Evolutionary conservation across 2,888 invertebrate genomes (phyloP).

Genomic region (Formica aserva): DNA sequence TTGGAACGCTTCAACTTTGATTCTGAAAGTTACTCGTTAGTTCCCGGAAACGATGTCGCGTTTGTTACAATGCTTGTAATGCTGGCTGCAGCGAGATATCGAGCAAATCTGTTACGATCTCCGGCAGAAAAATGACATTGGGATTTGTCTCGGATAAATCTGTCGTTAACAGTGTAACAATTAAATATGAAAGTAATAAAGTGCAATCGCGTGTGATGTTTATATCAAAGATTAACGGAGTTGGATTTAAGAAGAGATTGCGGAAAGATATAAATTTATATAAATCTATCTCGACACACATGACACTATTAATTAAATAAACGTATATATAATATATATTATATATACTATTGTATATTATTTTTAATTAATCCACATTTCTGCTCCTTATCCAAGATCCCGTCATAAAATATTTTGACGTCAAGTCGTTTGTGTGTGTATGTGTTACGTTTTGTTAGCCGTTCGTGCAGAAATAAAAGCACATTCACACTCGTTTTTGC

Average conservation of each 20-base stretch:
- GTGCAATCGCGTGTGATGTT: background rate
- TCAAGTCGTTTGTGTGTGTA: background rate
- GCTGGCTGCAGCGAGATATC: slow-evolving; percentile 24
- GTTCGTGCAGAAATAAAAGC: background rate
- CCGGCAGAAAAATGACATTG: background rate
- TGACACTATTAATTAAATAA: background rate
- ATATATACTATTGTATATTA: background rate
- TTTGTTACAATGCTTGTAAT: slow-evolving; percentile 41
- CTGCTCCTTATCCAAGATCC: background rate
- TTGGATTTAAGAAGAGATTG: background rate
- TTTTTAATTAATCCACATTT: background rate
- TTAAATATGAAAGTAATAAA: background rate
- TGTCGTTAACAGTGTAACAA: background rate
- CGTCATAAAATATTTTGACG: background rate
- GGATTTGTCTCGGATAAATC: background rate
- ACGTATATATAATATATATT: too few relatives aligned
- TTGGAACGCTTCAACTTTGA: slow-evolving; percentile 55
- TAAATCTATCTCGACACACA: background rate
- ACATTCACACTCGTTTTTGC: background rate
- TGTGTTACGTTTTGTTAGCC: slow-evolving; percentile 7
- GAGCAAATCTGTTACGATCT: background rate
- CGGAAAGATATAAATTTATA: background rate
- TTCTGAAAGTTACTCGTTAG: slow-evolving; percentile 52
- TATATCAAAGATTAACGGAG: background rate
- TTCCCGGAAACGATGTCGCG: slow-evolving; percentile 37